Base-by-base conservation (phyloP, 2,113 vertebrate species). In the Capreolus pygargus region DNA sequence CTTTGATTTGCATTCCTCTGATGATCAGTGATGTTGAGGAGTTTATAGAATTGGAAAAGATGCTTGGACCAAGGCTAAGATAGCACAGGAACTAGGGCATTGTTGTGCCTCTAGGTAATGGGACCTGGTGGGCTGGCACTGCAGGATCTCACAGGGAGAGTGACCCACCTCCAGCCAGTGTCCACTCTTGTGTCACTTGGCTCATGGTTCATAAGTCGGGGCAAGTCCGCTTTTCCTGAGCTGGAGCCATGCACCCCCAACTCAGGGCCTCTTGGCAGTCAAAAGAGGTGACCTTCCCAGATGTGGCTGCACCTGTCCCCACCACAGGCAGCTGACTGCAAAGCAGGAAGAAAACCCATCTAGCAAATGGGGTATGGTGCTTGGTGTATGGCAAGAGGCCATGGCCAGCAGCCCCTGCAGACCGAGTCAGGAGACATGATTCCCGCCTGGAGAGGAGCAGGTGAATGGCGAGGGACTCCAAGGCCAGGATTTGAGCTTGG, bases 161-260 rank as follows among this genome's bases (percentile, higher is more conserved):
- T 3, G 25, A 17, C 5, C 60, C 14, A 1, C n/a, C 83, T 58
- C 43, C 23, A 5, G 30, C 60, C 23, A 12, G 16, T 1, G 3
- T 17, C 33, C 50, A 10, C 45, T 2, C 30, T 17, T 3, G 4
- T 13, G 10, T 60, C 47, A 0, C 28, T 70, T 1, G 0, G 27
- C 25, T 19, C 23, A 10, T 0, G 11, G 78, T 23, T 52, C 93
- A 30, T 6, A 0, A 0, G 7, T 39, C 19, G 0, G 43, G 30
- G 36, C 0, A 0, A 3, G 36, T 39, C 45, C 3, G 17, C 60
- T 33, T 60, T 39, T 7, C 52, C 45, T 45, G 52, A 54, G 45
- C 25, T 30, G 1, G 23, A 25, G 15, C 78, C 79, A 0, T 7
- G 45, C 28, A 14, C 28, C 17, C 60, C 78, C 23, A 0, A 5